Percentiles rank a stretch among this genome's conserved stretches.
These are phyloP conservation scores for Oncorhynchus masou DNA, from an alignment of 2,113 vertebrate genomes.

Conservation along the genomic window DNA sequence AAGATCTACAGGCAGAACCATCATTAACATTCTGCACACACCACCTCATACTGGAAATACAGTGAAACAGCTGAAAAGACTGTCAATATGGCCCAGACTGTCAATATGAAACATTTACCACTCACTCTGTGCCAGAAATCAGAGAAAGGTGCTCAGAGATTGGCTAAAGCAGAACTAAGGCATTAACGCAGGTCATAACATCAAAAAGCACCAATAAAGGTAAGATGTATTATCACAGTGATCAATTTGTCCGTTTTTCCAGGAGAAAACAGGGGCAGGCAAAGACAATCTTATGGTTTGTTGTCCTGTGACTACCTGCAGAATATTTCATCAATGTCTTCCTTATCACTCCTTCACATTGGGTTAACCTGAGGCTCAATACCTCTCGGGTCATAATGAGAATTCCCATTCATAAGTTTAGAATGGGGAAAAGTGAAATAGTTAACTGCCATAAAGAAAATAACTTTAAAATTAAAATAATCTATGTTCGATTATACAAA, in stretches of 20 bases:
- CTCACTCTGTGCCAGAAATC: not conserved
- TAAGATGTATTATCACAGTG: not conserved
- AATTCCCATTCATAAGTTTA: too few species aligned
- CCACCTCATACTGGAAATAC: not conserved
- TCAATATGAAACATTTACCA: not conserved
- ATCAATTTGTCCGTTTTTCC: not conserved
- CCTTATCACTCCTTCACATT: not conserved
- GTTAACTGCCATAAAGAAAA: too few species aligned
- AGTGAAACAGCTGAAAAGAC: not conserved
- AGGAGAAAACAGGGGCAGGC: not conserved
- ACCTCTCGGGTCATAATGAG: not conserved
- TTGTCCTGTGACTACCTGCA: not conserved
- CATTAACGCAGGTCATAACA: not conserved
- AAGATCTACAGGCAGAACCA: conserved; percentile 59
- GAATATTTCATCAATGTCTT: conserved; percentile 1
- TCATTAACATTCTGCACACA: not conserved
- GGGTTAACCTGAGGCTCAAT: not conserved
- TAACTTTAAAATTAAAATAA: too few species aligned
- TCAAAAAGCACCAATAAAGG: not conserved
- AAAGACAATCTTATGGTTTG: not conserved
- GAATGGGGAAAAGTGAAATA: too few species aligned
- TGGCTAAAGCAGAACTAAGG: not conserved
- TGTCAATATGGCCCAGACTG: not conserved
- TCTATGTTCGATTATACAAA: not conserved
- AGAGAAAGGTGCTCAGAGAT: not conserved